Evolutionary conservation across 2,797 vertebrate genomes (phyloP), one percentile per base, ranked within the genome.

Genomic region (Protonibea diacanthus): DNA sequence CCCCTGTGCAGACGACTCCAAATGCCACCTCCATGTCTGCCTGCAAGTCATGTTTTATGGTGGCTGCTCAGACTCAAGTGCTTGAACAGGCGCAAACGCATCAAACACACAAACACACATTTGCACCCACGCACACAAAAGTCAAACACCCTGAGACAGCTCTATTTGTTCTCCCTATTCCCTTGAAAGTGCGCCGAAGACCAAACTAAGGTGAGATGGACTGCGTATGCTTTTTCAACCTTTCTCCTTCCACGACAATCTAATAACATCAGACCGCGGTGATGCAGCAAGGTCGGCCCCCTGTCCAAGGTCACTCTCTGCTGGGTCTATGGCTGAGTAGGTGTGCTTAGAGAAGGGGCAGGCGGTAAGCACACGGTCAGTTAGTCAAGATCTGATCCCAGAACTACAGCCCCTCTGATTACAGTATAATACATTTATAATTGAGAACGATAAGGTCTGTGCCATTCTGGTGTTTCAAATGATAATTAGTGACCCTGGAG

Each of bases 301-400:
- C 9, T 66, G 91, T 88, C 90, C 93, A 94, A 94, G 93, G 95
- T 95, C 91, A 89, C 81, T 75, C 68, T 79, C 74, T 45, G 85
- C 86, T 73, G 67, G 80, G 88, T 74, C 82, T 78, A 72, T 73
- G 29, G 87, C 68, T 69, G 83, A 81, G 80, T 78, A 80, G 65
- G 71, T 69, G 70, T 56, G 67, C 63, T 74, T 49, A 51, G 55
- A 67, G 51, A 57, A 59, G 15, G 63, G 71, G 45, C 20, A n/a
- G 47, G 64, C 15, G 18, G 64, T 1, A 29, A 69, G 78, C 69
- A 68, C 42, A 55, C 10, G 12, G 69, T 29, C 63, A 74, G 71
- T 65, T 67, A 74, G 62, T 88, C 75, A 63, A 78, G 78, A 84
- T 86, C 78, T 74, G 74, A 87, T 77, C 70, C 66, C 44, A 80